Evolutionary conservation across 2,888 invertebrate species (phyloP), one percentile per base, ranked within the genome.

Genomic region (Anticlea derivata): DNA sequence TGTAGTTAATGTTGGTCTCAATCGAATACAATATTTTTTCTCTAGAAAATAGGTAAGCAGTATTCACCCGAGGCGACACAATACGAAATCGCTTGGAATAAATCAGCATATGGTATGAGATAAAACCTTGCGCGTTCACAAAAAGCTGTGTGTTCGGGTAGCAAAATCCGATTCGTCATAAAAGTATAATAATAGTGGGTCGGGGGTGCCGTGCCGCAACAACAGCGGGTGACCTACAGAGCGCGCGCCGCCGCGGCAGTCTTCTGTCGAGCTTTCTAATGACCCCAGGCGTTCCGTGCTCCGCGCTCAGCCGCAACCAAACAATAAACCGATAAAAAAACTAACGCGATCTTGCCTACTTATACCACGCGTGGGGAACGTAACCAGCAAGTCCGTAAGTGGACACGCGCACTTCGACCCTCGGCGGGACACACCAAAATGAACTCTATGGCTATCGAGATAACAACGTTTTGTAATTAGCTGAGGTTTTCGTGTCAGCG

Each of bases 131-230:
- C 68, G 67, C 68, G 73, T 73, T 73, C 68, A 73, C 77, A 80
- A 80, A 80, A 81, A 78, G 77, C 71, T 72, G 72, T 70, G 73
- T 74, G 76, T 75, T 78, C 72, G 72, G 71, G 77, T 78, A 80
- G 80, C 81, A 82, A 87, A 86, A 88, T 83, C 84, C 80, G 85
- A 89, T 87, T 86, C 86, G 86, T 90, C 89, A 90, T 90, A 90
- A 90, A 90, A 90, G 84, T 88, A 86, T 88, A 89, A 88, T 88
- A 88, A 87, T 88, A 88, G 89, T 86, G 83, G 88, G 85, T 83
- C 81, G 84, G 83, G 82, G 82, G 78, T 80, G 85, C 47, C 52
- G 30, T 52, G 52, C 86, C 87, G 87, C 87, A 88, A 83, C 85
- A 86, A 84, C 86, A 79, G 78, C 80, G 81, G n/a, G 82, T 83